Evolutionary conservation across 1,140 invertebrate genomes (phyloP), one percentile per base, ranked within the genome.

Genomic region (Eueides isabella): DNA sequence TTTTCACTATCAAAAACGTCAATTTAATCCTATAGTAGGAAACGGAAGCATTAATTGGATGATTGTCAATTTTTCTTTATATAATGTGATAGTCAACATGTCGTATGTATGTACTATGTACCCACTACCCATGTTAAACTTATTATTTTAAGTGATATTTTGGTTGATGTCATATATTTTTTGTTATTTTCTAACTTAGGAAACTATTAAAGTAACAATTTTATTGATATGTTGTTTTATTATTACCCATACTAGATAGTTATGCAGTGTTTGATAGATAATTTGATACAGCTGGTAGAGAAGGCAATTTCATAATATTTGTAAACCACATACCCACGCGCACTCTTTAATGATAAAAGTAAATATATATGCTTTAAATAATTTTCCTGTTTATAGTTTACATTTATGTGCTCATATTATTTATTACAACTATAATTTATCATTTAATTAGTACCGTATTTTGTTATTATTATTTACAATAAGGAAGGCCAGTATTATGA

Each of bases 171-270:
- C 83, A 76, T 89, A 86, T 86, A 14, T 90, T 41, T 55, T 89
- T 89, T 91, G 85, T 91, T 91, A 85, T 84, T 88, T 91, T 87
- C 78, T 86, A 84, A 85, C 80, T 79, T 86, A 83, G 79, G 81
- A 83, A 83, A 81, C 78, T 81, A 87, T 81, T 87, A 88, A 89
- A 86, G 78, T 86, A 90, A 85, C 82, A 80, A 84, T 86, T 91
- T 85, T 89, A 90, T 80, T 86, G 55, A 78, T 71, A 72, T 35
- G 63, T 72, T 55, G 77, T 77, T 88, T 85, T 87, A 82, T 69
- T 61, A 26, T 55, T 12, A 55, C 48, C 48, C 14, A 38, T 38
- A 16, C 6, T 38, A 16, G 35, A 38, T 1, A 16, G 14, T 14
- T 38, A 1, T 38, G 14, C 1, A n/a, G n/a, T n/a, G n/a, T n/a